Conservation (phyloP, 2,797 vertebrate species). For the Eremophila alpestris region DNA sequence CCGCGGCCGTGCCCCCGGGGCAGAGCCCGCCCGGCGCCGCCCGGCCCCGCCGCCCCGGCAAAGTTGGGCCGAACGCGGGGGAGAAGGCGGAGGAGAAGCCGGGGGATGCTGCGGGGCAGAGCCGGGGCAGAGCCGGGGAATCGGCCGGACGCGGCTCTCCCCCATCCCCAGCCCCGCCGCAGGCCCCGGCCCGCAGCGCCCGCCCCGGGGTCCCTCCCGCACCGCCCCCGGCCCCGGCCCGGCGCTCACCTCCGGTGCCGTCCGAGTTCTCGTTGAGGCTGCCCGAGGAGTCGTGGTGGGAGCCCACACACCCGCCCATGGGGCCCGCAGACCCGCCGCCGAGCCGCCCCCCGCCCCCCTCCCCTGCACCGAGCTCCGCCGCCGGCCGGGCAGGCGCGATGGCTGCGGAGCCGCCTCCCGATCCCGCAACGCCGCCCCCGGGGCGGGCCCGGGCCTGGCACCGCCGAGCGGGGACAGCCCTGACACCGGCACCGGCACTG, state of each 20-base stretch:
- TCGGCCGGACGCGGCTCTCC: neutral
- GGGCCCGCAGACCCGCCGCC: conserved; percentile 81
- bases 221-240: neutral
- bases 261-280: conserved; percentile 98
- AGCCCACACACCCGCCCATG: conserved; percentile 99
- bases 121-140: neutral
- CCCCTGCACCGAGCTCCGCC: conserved; percentile 65
- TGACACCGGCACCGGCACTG: too few species aligned
- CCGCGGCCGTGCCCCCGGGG: neutral
- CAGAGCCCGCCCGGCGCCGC: neutral
- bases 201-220: neutral
- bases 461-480: neutral
- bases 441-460: neutral
- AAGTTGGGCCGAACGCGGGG: neutral
- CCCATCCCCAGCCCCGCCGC: neutral
- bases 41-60: neutral
- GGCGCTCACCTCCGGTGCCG: conserved; percentile 90
- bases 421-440: neutral
- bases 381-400: conserved; percentile 51
- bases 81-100: neutral
- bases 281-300: conserved; percentile 97
- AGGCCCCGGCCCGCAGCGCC: neutral
- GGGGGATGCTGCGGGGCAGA: neutral
- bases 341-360: conserved; percentile 61
- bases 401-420: neutral